phyloP scores from a whole-genome alignment of 2,113 vertebrate genomes.

The Phyllostomus hastatus region DNA sequence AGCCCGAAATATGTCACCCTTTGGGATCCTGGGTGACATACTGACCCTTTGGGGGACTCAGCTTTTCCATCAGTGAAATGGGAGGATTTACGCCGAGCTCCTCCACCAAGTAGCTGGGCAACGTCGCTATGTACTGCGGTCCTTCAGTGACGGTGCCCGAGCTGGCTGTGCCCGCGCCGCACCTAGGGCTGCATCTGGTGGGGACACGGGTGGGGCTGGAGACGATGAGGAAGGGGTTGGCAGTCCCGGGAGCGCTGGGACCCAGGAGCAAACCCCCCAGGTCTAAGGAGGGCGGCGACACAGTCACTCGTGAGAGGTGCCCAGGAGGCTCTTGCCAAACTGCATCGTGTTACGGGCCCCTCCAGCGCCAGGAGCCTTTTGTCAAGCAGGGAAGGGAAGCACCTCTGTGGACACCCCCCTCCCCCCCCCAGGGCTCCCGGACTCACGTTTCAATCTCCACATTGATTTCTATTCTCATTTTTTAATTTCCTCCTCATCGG shows the following conservation, averaged over 20 bases:
- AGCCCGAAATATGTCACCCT: not conserved
- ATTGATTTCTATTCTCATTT: conserved; percentile 48
- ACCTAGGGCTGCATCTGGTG: not conserved
- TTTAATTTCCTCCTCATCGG: conserved; percentile 70
- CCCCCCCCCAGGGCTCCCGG: not conserved
- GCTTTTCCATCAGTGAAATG: not conserved
- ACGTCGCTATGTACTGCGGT: not conserved
- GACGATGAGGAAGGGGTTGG: not conserved
- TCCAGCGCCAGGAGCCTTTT: not conserved
- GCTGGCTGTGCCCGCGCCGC: too few relatives aligned
- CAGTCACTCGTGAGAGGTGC: not conserved
- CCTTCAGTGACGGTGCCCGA: not conserved
- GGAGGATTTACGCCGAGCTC: not conserved
- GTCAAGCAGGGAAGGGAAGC: conserved; percentile 11
- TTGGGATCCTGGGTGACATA: not conserved
- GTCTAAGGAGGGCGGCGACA: not conserved
- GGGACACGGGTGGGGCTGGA: not conserved
- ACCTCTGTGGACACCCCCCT: not conserved
- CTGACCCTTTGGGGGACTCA: not conserved
- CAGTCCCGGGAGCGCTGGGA: not conserved
- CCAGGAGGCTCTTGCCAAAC: not conserved
- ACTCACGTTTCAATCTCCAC: conserved; percentile 61
- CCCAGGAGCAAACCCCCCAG: not conserved
- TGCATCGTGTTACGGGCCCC: not conserved
- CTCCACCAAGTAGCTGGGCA: not conserved